These are phyloP conservation scores for Crossocerus cetratus DNA, from an alignment of 2,888 invertebrate species.

Conservation along the genomic window DNA sequence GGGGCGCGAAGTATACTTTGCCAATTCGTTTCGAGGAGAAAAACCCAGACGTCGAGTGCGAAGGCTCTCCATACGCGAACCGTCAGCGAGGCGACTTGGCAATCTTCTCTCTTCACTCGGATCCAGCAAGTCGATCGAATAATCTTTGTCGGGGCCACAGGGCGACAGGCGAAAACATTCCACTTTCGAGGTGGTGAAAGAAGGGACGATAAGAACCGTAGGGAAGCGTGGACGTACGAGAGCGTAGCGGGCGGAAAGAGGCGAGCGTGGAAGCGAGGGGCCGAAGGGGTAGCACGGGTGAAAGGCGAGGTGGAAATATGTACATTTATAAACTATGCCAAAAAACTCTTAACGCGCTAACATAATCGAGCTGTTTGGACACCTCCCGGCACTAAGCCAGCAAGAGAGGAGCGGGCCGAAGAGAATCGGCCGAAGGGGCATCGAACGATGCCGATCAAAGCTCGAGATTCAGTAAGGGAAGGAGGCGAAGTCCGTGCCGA, in stretches of 20 bases:
- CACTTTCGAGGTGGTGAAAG: slow-evolving; percentile 63
- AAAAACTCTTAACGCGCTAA: slow-evolving; percentile 56
- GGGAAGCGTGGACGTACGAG: not conserved
- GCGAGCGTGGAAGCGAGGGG: not conserved
- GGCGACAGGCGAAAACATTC: slow-evolving; percentile 64
- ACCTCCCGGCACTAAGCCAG: slow-evolving; percentile 30
- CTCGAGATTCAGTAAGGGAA: not conserved
- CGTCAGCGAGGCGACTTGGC: slow-evolving; percentile 34
- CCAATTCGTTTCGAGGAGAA: slow-evolving; percentile 58
- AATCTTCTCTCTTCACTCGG: slow-evolving; percentile 24
- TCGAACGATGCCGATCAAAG: no score
- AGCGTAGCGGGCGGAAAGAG: not conserved
- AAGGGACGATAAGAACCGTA: slow-evolving; percentile 12
- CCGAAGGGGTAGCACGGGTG: not conserved
- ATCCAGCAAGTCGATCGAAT: slow-evolving; percentile 11
- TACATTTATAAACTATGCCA: slow-evolving; percentile 64
- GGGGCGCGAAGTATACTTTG: slow-evolving; percentile 50
- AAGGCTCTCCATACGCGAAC: slow-evolving; percentile 12
- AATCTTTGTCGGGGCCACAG: slow-evolving; percentile 41
- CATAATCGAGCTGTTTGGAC: slow-evolving; percentile 55
- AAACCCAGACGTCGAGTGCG: slow-evolving; percentile 8
- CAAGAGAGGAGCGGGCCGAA: slow-evolving; percentile 2
- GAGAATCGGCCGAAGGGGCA: not conserved
- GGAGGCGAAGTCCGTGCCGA: slow-evolving; percentile 10
- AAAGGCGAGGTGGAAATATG: slow-evolving; percentile 30